Base-by-base conservation (phyloP, 2,888 invertebrate genomes). In the Hanleya hanleyi region DNA sequence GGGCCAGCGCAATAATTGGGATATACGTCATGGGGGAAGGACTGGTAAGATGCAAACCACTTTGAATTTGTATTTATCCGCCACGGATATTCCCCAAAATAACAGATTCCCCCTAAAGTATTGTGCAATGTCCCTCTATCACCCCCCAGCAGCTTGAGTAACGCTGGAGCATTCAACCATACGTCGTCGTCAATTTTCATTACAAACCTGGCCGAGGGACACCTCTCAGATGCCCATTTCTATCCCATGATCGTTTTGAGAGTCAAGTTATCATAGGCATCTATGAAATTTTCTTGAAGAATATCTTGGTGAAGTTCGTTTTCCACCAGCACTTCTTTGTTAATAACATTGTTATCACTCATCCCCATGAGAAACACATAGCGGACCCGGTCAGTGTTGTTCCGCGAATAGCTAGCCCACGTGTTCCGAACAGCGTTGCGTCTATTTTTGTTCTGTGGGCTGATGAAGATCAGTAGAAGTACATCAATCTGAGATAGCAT, bases 1-100 rank as follows among this genome's bases (percentile, higher is more conserved):
- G 84, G 83, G 1, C 86, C 86, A 1, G 86, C 83, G 72, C 85
- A 86, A 71, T 82, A 85, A 1, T 83, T 81, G 5, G 85, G 86
- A 73, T 85, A 86, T 1, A n/a, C 29, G 7, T 70, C 51, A 6
- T 75, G 69, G 0, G 85, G 83, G 67, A 84, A 86, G 29, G 78
- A 80, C 38, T 74, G 38, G 2, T 61, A 15, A 7, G 84, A 83
- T 1, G 83, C 84, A 57, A 79, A 85, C 84, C 84, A 86, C 74
- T 86, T 86, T 26, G 84, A 85, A 18, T 67, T 15, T 29, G 15
- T 9, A 26, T 47, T 67, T 9, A 38, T 7, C 1, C 47, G 32
- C n/a, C 36, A 1, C 18, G 35, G 36, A 26, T 35, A 36, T 37
- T 36, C 38, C 3, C 38, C 64, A 35, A 6, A n/a, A 26, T 64